Conservation (phyloP, 2,797 vertebrate species). For the Salmo trutta region DNA sequence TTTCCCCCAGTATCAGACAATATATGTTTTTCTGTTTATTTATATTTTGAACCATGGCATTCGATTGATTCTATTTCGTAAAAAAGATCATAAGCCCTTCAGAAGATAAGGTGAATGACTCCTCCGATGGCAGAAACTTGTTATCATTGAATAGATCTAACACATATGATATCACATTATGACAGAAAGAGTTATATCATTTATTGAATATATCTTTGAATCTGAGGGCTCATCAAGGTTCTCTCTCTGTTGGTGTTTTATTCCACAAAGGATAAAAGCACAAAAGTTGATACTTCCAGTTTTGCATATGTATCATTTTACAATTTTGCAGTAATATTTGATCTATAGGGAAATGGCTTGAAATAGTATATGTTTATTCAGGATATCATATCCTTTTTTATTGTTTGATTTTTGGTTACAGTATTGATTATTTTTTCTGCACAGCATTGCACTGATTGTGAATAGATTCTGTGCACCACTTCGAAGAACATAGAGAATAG, state of each 20-base stretch:
- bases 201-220: background rate
- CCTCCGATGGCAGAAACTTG: no score
- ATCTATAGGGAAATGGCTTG: background rate
- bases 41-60: background rate
- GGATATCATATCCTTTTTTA: background rate
- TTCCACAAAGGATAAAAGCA: background rate
- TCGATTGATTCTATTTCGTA: background rate
- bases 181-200: background rate
- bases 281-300: background rate
- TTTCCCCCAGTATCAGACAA: background rate
- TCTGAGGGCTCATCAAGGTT: no score
- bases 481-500: background rate
- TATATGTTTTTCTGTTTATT: background rate
- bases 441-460: background rate
- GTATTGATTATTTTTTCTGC: background rate
- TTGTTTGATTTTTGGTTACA: background rate
- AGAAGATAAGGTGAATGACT: no score
- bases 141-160: no score
- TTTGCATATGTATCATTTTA: background rate
- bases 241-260: background rate
- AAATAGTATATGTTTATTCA: background rate
- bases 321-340: background rate
- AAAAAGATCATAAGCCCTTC: background rate
- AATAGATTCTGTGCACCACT: background rate
- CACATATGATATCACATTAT: no score